phyloP scores from a whole-genome alignment of 2,113 vertebrate genomes.

The Leptodactylus fuscus region DNA sequence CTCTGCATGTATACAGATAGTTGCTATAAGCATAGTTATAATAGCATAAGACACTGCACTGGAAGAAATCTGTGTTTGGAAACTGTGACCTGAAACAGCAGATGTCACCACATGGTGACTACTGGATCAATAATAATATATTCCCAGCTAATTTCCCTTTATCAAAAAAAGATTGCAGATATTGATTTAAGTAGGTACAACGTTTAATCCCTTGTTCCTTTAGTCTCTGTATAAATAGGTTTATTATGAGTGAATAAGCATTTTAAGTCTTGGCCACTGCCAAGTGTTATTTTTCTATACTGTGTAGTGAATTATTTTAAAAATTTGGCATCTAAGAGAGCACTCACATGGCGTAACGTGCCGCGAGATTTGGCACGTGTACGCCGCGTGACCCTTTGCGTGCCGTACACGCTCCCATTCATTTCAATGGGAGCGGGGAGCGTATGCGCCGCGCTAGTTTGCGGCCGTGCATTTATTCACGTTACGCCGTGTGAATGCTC shows the following conservation, averaged over 20 bases:
- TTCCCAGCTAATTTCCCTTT: constrained; percentile 65
- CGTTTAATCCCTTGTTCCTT: constrained; percentile 22
- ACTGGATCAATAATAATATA: constrained; percentile 65
- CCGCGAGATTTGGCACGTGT: too few relatives aligned
- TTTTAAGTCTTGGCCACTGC: not conserved
- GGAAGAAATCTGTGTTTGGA: not conserved
- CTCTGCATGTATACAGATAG: not conserved
- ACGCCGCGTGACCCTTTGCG: too few relatives aligned
- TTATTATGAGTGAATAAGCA: not conserved
- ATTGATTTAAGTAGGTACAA: constrained; percentile 61
- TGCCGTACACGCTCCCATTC: too few relatives aligned
- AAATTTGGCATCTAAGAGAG: too few relatives aligned
- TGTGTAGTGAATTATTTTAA: not conserved
- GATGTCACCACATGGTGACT: not conserved
- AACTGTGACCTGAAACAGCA: constrained; percentile 9
- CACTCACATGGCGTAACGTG: too few relatives aligned
- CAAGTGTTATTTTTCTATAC: not conserved
- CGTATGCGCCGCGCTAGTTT: too few relatives aligned
- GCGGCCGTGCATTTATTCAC: too few relatives aligned
- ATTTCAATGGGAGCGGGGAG: too few relatives aligned
- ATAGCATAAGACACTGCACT: not conserved
- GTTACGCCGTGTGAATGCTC: too few relatives aligned
- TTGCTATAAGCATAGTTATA: not conserved
- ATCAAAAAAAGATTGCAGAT: constrained; percentile 63
- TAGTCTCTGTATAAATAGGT: not conserved